Evolutionary conservation across 2,888 invertebrate genomes (phyloP).

Genomic region (Caenorhabditis macrosperma): DNA sequence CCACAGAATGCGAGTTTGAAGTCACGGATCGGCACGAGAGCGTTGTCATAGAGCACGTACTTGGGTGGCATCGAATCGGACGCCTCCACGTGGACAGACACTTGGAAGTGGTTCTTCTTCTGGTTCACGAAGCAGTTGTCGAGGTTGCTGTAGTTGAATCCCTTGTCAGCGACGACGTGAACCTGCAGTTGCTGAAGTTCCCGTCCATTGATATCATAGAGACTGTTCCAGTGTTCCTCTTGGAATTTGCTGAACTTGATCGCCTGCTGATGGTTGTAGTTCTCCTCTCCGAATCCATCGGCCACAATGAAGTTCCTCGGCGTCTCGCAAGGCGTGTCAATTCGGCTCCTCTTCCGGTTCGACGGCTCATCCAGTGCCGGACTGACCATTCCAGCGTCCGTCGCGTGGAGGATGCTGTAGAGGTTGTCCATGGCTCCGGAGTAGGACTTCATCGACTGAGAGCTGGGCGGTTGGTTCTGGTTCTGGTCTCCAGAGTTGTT

Average conservation of each 20-base stretch:
- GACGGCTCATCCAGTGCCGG: constrained; percentile 50
- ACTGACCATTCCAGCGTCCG: constrained; percentile 60
- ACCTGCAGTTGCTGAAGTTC: constrained; percentile 76
- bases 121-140: constrained; percentile 99
- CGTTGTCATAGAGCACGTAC: constrained; percentile 82
- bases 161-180: constrained; percentile 97
- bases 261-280: constrained; percentile 52
- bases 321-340: constrained; percentile 61
- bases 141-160: constrained; percentile 96
- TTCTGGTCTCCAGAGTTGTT: not conserved
- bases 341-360: constrained; percentile 52
- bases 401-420: constrained; percentile 56
- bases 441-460: constrained; percentile 5
- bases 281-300: constrained; percentile 43
- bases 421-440: constrained; percentile 35
- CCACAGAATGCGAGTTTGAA: constrained; percentile 97
- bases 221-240: constrained; percentile 73
- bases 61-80: constrained; percentile 80
- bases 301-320: constrained; percentile 19
- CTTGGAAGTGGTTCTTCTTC: constrained; percentile 97
- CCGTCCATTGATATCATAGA: constrained; percentile 72
- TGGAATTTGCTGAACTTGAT: constrained; percentile 77
- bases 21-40: constrained; percentile 91
- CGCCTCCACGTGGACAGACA: constrained; percentile 80
- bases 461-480: constrained; percentile 19